A percentile compares a stretch with the other conserved stretches of the same genome.
These are phyloP conservation scores for Zeugodacus cucurbitae DNA, from an alignment of 1,140 invertebrate species.

Conservation along the genomic window DNA sequence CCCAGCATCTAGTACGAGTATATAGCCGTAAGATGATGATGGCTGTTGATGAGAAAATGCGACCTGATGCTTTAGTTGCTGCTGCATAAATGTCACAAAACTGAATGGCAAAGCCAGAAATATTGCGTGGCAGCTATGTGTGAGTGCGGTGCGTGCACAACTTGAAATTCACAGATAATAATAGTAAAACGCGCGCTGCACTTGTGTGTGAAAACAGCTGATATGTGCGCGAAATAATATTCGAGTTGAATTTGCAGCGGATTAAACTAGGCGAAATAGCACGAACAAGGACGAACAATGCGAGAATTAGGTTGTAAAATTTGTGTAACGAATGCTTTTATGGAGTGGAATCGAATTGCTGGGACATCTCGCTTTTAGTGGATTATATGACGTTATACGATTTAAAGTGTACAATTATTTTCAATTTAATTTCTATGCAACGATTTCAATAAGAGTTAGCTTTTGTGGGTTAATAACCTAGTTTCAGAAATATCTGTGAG, in stretches of 20 bases:
- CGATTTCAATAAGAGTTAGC: no score
- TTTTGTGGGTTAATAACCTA: no score
- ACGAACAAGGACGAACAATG: background rate
- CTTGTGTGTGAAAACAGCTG: background rate
- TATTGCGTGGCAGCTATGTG: background rate
- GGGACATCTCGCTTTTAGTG: background rate
- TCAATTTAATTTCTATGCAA: no score
- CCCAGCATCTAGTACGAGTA: background rate
- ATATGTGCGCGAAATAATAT: constrained; percentile 15
- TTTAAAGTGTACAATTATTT: no score
- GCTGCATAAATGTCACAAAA: constrained; percentile 19
- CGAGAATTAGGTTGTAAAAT: background rate
- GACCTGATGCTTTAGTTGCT: background rate
- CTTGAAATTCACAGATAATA: background rate
- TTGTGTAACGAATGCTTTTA: background rate
- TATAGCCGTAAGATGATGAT: background rate
- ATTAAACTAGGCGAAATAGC: background rate
- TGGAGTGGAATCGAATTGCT: background rate
- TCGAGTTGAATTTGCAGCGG: background rate
- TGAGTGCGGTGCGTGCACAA: background rate
- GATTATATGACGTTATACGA: background rate
- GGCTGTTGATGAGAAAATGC: constrained; percentile 3
- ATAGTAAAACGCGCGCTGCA: background rate
- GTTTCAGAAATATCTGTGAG: no score
- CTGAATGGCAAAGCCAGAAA: background rate